Base-by-base conservation (phyloP, 1,140 invertebrate species). In the Drosophila lowei region DNA sequence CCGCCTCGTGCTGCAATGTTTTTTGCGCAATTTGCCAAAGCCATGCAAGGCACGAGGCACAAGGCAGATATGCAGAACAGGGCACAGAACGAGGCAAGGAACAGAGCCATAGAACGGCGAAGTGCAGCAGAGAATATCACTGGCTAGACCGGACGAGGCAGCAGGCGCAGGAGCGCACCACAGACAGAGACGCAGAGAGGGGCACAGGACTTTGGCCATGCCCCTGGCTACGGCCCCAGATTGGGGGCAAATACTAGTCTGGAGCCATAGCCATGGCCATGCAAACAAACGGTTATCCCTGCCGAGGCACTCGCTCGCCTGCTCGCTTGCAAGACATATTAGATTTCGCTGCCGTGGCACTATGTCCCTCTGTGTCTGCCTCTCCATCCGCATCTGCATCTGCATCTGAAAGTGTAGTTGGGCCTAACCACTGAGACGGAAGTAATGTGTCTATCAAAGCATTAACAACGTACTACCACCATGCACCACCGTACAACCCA, bases 381-480 rank as follows among this genome's bases (percentile, higher is more conserved):
- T n/a, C n/a, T n/a, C n/a, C n/a, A n/a, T n/a, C n/a, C n/a, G n/a
- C n/a, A n/a, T n/a, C 28, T 18, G 53, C 44, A 28, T 41, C 54
- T 11, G 42, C 34, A 30, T 43, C 23, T 53, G 61, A 46, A 61
- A 59, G 47, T 61, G 66, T 61, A 63, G 81, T 56, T 59, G 72
- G 77, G 74, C 83, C 80, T 88, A 88, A 83, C 83, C 83, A 86
- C 75, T 86, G 83, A 86, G 83, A 86, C 83, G 83, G 83, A 86
- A 86, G 78, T 86, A 86, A 86, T 86, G 83, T 86, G 83, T 86
- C 83, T 86, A 86, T 86, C 83, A 88, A 86, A 86, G 81, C 83
- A 86, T 86, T 86, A 86, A 86, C 83, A 86, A 88, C 79, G 79
- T 83, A 47, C 74, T 56, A 66, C 79, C 68, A 49, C 46, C 44